A percentile compares a stretch with the other conserved stretches of the same genome.
Evolutionary conservation across 2,888 invertebrate species (phyloP).

Genomic region (Agrochola macilenta): DNA sequence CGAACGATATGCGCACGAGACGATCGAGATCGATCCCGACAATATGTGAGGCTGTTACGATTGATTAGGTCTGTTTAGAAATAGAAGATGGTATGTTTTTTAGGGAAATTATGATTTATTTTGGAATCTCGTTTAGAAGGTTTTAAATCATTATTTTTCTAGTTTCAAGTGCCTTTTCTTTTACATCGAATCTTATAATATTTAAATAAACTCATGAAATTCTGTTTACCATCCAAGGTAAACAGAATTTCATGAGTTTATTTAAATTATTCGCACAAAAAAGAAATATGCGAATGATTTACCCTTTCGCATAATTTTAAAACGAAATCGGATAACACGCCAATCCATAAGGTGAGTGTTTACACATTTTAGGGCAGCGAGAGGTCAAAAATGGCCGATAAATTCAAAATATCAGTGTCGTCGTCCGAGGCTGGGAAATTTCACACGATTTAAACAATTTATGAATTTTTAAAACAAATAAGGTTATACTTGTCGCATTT

Average conservation of each 20-base stretch:
- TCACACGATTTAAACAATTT: conserved; percentile 77
- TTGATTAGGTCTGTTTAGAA: conserved; percentile 36
- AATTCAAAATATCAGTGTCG: conserved; percentile 63
- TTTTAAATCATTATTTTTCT: not conserved
- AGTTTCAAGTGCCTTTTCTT: not conserved
- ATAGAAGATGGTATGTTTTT: conserved; percentile 24
- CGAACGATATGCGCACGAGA: conserved; percentile 65
- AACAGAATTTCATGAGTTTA: conserved; percentile 15
- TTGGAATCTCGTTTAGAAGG: not conserved
- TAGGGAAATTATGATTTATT: conserved; percentile 1
- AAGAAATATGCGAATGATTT: too few relatives aligned
- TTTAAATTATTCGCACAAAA: conserved; percentile 26
- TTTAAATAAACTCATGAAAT: too few relatives aligned
- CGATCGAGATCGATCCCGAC: conserved; percentile 61
- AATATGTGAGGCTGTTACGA: conserved; percentile 56
- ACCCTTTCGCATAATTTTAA: conserved; percentile 37
- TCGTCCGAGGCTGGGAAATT: conserved; percentile 60
- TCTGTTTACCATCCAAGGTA: too few relatives aligned
- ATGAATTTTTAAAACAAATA: conserved; percentile 78
- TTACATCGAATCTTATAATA: not conserved
- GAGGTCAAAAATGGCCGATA: conserved; percentile 64
- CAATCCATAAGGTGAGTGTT: conserved; percentile 27
- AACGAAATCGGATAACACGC: conserved; percentile 41
- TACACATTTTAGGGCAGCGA: conserved; percentile 32
- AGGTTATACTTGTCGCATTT: conserved; percentile 70